phyloP scores from a whole-genome alignment of 1,140 invertebrate species.

The Piezodorus guildinii region DNA sequence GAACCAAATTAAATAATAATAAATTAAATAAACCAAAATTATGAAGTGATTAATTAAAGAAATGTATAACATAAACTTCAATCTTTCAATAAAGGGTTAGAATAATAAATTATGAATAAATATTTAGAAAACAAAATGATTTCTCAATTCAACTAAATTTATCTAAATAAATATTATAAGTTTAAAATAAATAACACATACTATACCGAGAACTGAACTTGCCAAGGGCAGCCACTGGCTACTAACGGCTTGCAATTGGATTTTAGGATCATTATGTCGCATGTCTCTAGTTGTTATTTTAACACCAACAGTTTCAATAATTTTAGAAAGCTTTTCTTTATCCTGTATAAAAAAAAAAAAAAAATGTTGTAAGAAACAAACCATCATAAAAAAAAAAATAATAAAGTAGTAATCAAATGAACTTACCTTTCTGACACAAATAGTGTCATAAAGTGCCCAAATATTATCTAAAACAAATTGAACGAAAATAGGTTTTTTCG shows the following conservation, averaged over 20 bases:
- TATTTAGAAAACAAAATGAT: too few species aligned
- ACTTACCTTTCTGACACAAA: constrained; percentile 50
- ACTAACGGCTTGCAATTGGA: constrained; percentile 68
- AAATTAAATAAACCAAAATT: not conserved
- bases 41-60: not conserved
- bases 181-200: not conserved
- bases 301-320: constrained; percentile 70
- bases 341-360: constrained; percentile 40
- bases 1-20: constrained; percentile 1
- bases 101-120: too few species aligned
- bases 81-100: too few species aligned
- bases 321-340: constrained; percentile 65
- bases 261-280: constrained; percentile 60
- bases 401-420: constrained; percentile 5
- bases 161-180: too few species aligned
- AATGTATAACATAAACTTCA: too few species aligned
- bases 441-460: constrained; percentile 81
- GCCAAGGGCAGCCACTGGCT: constrained; percentile 85
- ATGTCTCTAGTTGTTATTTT: constrained; percentile 66
- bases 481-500: constrained; percentile 92
- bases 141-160: too few species aligned
- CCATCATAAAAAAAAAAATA: not conserved
- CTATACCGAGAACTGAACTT: constrained; percentile 49
- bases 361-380: not conserved
- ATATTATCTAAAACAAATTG: constrained; percentile 91